phyloP scores from a whole-genome alignment of 2,113 vertebrate genomes.

The Setophaga petechia region DNA sequence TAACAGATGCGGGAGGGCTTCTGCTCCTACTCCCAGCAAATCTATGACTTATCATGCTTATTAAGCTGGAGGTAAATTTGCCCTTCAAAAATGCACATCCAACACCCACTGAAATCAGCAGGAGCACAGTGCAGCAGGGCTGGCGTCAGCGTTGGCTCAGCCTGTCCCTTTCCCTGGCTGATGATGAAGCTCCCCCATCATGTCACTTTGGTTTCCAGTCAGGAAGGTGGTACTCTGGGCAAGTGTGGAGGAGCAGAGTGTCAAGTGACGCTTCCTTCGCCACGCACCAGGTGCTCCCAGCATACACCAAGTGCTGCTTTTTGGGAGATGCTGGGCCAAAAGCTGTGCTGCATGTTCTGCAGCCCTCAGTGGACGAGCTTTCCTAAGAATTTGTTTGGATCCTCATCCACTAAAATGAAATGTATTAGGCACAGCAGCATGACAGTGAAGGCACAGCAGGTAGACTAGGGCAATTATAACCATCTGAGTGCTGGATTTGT shows the following conservation, averaged over 20 bases:
- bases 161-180: not conserved
- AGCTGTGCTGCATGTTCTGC: not conserved
- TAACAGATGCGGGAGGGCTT: constrained; percentile 60
- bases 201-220: not conserved
- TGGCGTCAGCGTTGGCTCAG: not conserved
- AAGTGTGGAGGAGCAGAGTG: not conserved
- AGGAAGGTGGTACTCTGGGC: not conserved
- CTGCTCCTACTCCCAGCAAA: constrained; percentile 49
- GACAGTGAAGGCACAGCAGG: not conserved
- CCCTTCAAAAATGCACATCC: constrained; percentile 27
- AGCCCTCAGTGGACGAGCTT: not conserved
- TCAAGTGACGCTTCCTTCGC: not conserved
- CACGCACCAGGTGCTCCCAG: fast-evolving
- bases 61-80: constrained; percentile 58
- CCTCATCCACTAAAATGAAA: not conserved
- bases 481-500: not conserved
- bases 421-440: not conserved
- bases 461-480: not conserved
- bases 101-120: constrained; percentile 28
- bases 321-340: not conserved
- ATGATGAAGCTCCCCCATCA: fast-evolving
- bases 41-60: constrained; percentile 57
- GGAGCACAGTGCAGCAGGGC: not conserved
- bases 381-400: not conserved
- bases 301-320: not conserved